Evolutionary conservation across 2,797 vertebrate species (phyloP), one percentile per base, ranked within the genome.

Genomic region (Lagocephalus sceleratus): DNA sequence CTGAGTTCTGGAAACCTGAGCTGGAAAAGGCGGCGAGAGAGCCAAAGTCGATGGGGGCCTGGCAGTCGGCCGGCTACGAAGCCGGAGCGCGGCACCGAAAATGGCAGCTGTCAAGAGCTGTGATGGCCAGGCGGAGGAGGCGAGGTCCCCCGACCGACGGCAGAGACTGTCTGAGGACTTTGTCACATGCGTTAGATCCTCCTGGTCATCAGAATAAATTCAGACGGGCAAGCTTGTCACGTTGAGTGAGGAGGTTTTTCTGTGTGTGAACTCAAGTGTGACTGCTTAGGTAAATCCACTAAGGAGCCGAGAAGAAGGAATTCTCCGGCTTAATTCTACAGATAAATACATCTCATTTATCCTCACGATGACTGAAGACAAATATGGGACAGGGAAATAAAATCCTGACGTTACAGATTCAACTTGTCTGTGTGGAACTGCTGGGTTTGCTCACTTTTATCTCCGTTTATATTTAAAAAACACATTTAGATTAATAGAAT

Each of bases 101-200:
- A 88, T 89, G 89, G 85, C 88, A 91, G 86, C 88, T 91, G 89
- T 91, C 90, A 90, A 81, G 80, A 76, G 77, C 80, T 81, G 85
- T 87, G 89, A 86, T 1, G 63, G 59, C 66, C 59, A 83, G 71
- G 56, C 53, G 59, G 60, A 81, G 69, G 62, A 61, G 57, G 61
- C 57, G 47, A 68, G 65, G 51, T 19, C 57, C 57, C 58, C 66
- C 60, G 69, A 71, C 35, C 69, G 45, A 47, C 59, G 8, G 16
- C 60, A 40, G 43, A 43, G 40, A 57, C 65, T 54, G 78, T 85
- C 82, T 83, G 81, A 86, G 66, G 81, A 80, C 71, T 86, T 83
- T 88, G 89, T 90, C 88, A 87, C 85, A 87, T 82, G 84, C 69
- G 64, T 74, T 86, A 73, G 69, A 82, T 70, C 76, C 73, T 88